Conservation (phyloP, 2,797 vertebrate genomes). For the Xenentodon cancila region DNA sequence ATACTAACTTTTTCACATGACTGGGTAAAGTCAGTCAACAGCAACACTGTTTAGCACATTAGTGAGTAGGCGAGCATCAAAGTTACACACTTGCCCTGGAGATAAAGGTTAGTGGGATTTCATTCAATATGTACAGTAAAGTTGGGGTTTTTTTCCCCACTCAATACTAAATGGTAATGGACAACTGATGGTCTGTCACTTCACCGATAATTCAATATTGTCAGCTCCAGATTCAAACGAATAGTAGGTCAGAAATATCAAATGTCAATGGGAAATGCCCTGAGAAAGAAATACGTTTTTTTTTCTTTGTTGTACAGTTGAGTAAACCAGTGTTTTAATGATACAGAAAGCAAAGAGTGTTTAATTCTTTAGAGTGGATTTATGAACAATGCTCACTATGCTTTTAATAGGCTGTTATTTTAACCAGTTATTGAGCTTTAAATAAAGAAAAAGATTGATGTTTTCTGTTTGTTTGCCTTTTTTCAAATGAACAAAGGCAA, state of each 20-base stretch:
- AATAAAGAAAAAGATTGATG: not conserved
- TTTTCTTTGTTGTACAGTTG: no score
- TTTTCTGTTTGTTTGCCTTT: not conserved
- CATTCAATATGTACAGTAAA: constrained; percentile 65
- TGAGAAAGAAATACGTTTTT: no score
- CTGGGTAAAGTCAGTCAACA: constrained; percentile 15
- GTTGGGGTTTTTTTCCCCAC: constrained; percentile 49
- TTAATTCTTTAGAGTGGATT: no score
- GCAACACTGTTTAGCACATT: constrained; percentile 47
- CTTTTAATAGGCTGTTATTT: no score
- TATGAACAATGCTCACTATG: no score
- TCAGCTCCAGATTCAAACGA: constrained; percentile 16
- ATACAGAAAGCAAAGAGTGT: no score
- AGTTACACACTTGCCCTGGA: constrained; percentile 47
- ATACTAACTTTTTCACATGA: not conserved
- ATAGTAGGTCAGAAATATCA: constrained; percentile 47
- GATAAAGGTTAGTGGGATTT: constrained; percentile 64
- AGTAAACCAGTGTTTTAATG: no score
- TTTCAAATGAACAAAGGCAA: not conserved
- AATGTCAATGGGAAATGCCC: not conserved
- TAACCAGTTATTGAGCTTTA: not conserved
- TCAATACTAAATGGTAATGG: constrained; percentile 60
- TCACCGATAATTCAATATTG: constrained; percentile 56
- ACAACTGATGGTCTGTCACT: constrained; percentile 33
- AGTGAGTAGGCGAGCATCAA: constrained; percentile 23